These are phyloP conservation scores for Leptinotarsa haldemani DNA, from an alignment of 2,888 invertebrate genomes.

Conservation along the genomic window DNA sequence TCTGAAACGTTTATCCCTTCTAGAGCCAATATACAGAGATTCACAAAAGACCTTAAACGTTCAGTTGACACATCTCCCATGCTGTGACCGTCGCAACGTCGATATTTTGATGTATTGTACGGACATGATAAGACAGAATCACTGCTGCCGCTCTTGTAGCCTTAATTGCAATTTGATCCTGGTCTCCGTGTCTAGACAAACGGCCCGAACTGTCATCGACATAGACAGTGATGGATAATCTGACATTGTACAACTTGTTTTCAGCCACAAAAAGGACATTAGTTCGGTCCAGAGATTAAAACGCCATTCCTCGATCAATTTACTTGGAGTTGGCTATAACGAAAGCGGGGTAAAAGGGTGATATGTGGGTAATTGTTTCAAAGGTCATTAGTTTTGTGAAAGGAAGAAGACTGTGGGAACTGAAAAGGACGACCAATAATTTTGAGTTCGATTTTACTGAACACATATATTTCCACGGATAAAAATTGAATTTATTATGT, in stretches of 20 bases:
- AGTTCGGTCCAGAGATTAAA: slow-evolving; percentile 21
- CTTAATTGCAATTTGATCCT: slow-evolving; percentile 35
- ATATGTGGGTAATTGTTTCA: neutral
- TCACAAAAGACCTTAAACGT: too few species aligned
- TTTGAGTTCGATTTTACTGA: neutral
- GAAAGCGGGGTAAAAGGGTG: neutral
- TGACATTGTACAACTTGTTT: slow-evolving; percentile 37
- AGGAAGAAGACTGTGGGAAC: neutral
- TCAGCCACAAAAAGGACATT: slow-evolving; percentile 30
- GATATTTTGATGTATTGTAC: slow-evolving; percentile 17
- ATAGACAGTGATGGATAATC: slow-evolving; percentile 36
- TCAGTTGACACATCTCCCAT: neutral
- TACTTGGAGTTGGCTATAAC: slow-evolving; percentile 14
- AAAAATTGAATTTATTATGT: neutral
- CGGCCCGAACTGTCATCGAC: slow-evolving; percentile 30
- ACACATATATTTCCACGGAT: neutral
- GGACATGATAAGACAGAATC: slow-evolving; percentile 24
- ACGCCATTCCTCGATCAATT: slow-evolving; percentile 18
- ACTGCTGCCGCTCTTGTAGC: slow-evolving; percentile 13
- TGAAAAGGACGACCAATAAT: neutral
- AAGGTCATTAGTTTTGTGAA: neutral
- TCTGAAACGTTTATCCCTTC: too few species aligned
- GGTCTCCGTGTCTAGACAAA: slow-evolving; percentile 27
- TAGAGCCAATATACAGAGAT: too few species aligned
- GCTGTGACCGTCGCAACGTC: neutral